Base-by-base conservation (phyloP, 2,113 vertebrate genomes). In the Pseudolaguvia tuberculata region DNA sequence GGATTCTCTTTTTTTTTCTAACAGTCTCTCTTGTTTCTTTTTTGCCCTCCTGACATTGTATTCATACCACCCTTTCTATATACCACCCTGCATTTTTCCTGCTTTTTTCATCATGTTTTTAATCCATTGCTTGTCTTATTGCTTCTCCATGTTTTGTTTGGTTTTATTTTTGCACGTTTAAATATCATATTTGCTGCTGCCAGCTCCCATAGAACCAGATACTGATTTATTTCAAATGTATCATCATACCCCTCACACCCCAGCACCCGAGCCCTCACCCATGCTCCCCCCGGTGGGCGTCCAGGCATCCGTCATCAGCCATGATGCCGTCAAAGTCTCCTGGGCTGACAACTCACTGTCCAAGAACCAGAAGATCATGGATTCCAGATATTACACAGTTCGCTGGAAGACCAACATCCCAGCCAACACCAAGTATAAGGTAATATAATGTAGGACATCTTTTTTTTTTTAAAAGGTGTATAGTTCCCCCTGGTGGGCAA, bases 341-440 rank as follows among this genome's bases (percentile, higher is more conserved):
- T 99, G 97, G 97, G 97, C 97, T 0, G 97, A 99, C 92, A 98
- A 97, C 91, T 96, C 96, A 1, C 91, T 99, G 82, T 93, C 95
- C 29, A 99, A 99, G 88, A 98, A 95, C 89, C 97, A 99, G 89
- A 98, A 98, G 93, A 96, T 99, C 82, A 98, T 94, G 0, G 97
- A 99, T 20, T 94, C 95, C 55, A 93, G 96, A 27, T 97, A 91
- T 89, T 99, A 99, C 88, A 98, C 96, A 0, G 92, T 97, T 13
- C 93, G 94, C 76, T 99, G 97, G 97, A 99, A 99, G 89, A 99
- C 97, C 88, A 98, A 99, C 88, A 96, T 99, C 83, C 96, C 97
- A 0, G 96, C 96, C 69, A 99, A 98, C 86, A 96, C 97, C 1
- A 99, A 99, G 83, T 94, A 94, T 74, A 99, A 99, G 97, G 97